Evolutionary conservation across 2,888 invertebrate species (phyloP), one percentile per base, ranked within the genome.

Genomic region (Drosophila macrospina): DNA sequence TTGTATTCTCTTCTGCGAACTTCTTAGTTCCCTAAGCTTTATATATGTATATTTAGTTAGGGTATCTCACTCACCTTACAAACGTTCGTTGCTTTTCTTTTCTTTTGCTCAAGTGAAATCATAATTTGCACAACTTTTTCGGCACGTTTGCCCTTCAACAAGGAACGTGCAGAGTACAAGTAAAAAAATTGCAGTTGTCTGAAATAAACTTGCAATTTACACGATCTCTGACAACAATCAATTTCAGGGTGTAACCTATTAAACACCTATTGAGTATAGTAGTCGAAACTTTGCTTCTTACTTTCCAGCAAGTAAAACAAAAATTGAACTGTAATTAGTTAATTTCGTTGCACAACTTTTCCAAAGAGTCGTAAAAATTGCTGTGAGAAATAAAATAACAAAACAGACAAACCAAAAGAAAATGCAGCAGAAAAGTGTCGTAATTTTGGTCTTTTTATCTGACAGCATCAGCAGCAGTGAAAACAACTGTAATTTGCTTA

Each of bases 401-500:
- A 42, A 57, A 57, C 24, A 63, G 50, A 39, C 44, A 15, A 36
- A 34, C 26, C 16, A 42, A 76, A 55, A 30, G 51, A 85, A 66
- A 85, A 64, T 77, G 55, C 34, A 63, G 63, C 57, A 57, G 57
- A 67, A 67, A 86, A 80, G 36, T 69, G 62, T 61, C 76, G 79
- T 79, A 71, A 79, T 74, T 71, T 71, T 54, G 13, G 50, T 39
- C 48, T 45, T 50, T 82, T 79, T 85, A 71, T 80, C 68, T 51
- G 52, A 32, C 52, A 71, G 39, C 68, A 73, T 51, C 62, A 37
- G 24, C 36, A 62, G 41, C 26, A 16, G 51, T 28, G 44, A 50
- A 51, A 52, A 32, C 42, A 70, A 65, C 67, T 70, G 69, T 63
- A 75, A 75, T 52, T 70, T 64, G 48, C n/a, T 74, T 48, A 60